These are phyloP conservation scores for Pandion haliaetus DNA, from an alignment of 2,113 vertebrate species.

Conservation along the genomic window DNA sequence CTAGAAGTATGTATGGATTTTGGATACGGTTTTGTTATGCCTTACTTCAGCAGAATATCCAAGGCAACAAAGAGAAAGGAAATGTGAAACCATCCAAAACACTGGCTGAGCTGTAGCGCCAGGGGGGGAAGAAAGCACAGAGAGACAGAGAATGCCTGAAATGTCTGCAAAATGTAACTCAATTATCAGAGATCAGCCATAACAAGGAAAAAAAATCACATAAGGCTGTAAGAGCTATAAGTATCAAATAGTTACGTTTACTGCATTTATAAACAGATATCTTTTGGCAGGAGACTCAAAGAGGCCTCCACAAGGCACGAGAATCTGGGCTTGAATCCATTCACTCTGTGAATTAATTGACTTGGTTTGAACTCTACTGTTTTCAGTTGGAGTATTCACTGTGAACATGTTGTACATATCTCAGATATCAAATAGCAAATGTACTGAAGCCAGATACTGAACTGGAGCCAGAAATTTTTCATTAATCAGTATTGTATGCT, in stretches of 20 bases:
- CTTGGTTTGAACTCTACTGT: slow-evolving; percentile 87
- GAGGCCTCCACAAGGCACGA: slow-evolving; percentile 78
- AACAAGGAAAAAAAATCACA: slow-evolving; percentile 67
- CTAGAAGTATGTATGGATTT: slow-evolving; percentile 37
- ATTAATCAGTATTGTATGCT: slow-evolving; percentile 79
- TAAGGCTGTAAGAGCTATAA: slow-evolving; percentile 74
- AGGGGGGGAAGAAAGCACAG: slow-evolving; percentile 17
- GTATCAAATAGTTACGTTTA: slow-evolving; percentile 76
- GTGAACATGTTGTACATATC: slow-evolving; percentile 87
- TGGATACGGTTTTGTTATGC: slow-evolving; percentile 65
- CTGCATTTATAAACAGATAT: slow-evolving; percentile 83
- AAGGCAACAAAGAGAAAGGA: slow-evolving; percentile 63
- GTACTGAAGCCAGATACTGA: slow-evolving; percentile 82
- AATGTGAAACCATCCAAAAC: slow-evolving; percentile 42
- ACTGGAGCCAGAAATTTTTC: slow-evolving; percentile 78
- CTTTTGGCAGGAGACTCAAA: slow-evolving; percentile 82
- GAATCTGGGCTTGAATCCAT: slow-evolving; percentile 85
- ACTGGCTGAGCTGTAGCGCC: slow-evolving; percentile 25
- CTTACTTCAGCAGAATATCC: slow-evolving; percentile 71
- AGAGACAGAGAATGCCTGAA: slow-evolving; percentile 60
- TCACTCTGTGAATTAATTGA: slow-evolving; percentile 87
- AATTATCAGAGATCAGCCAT: slow-evolving; percentile 72
- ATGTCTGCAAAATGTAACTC: slow-evolving; percentile 68
- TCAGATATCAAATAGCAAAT: slow-evolving; percentile 86
- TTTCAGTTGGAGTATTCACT: slow-evolving; percentile 88